phyloP scores from a whole-genome alignment of 1,140 invertebrate genomes.

The Brachionus rotundiformis region DNA sequence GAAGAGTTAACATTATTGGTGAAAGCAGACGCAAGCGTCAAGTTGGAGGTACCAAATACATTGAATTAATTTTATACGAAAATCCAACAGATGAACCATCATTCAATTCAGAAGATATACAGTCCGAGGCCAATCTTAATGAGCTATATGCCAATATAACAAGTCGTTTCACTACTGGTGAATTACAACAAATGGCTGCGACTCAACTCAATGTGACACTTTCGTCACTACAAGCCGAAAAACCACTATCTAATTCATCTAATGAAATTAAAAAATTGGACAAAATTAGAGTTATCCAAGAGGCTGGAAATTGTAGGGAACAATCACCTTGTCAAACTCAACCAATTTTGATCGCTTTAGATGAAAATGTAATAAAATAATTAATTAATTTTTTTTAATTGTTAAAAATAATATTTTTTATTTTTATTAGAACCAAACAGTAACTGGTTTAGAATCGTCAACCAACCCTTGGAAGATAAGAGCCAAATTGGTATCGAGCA shows the following conservation, averaged over 20 bases:
- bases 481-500: slow-evolving; percentile 3
- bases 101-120: not conserved
- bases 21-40: slow-evolving; percentile 28
- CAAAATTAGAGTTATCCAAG: slow-evolving; percentile 8
- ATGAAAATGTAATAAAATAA: not conserved
- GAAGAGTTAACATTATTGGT: slow-evolving; percentile 36
- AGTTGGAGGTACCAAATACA: not conserved
- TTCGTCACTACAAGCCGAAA: not conserved
- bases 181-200: slow-evolving; percentile 39
- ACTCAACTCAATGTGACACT: not conserved
- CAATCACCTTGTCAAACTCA: slow-evolving; percentile 38
- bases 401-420: not conserved
- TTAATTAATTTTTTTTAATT: not conserved
- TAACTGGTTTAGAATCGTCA: not conserved
- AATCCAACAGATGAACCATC: not conserved
- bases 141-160: not conserved
- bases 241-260: not conserved
- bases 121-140: not conserved
- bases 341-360: slow-evolving; percentile 13
- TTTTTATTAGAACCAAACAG: slow-evolving; percentile 25
- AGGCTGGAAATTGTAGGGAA: slow-evolving; percentile 16
- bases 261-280: slow-evolving; percentile 26
- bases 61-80: slow-evolving; percentile 31
- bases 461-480: slow-evolving; percentile 21
- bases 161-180: slow-evolving; percentile 23